These are phyloP conservation scores for Gallinago undulata DNA, from an alignment of 2,113 vertebrate genomes.

Conservation along the genomic window DNA sequence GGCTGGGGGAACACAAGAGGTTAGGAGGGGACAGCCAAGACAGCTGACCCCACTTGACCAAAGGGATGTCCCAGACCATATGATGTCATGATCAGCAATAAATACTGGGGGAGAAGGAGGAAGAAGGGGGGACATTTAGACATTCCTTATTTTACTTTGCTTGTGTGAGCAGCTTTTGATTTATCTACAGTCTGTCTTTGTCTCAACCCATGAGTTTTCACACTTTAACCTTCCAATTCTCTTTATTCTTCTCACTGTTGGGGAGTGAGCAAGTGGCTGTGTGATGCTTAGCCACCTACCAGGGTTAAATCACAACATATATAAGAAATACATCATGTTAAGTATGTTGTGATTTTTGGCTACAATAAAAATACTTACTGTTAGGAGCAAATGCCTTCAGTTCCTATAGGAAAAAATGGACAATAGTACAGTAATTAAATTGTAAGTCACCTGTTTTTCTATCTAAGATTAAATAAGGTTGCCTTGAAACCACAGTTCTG, in stretches of 20 bases:
- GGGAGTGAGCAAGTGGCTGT: background rate
- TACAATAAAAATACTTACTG: background rate
- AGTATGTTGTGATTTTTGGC: background rate
- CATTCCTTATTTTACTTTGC: background rate
- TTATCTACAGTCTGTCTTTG: background rate
- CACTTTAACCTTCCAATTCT: background rate
- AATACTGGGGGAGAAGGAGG: background rate
- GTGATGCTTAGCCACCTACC: background rate
- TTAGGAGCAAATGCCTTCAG: background rate
- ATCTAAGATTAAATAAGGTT: background rate
- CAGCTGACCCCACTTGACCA: background rate
- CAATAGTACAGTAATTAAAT: background rate
- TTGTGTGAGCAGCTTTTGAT: accelerated
- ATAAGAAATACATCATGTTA: background rate
- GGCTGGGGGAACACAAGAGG: accelerated
- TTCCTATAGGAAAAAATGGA: background rate
- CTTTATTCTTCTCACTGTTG: background rate
- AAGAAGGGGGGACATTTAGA: background rate
- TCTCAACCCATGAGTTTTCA: background rate
- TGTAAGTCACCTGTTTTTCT: background rate
- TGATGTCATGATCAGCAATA: accelerated
- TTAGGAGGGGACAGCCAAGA: background rate
- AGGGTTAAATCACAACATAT: background rate
- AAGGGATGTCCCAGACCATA: accelerated
- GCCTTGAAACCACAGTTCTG: background rate